phyloP scores from a whole-genome alignment of 2,888 invertebrate species.

The Bellardia bayeri region DNA sequence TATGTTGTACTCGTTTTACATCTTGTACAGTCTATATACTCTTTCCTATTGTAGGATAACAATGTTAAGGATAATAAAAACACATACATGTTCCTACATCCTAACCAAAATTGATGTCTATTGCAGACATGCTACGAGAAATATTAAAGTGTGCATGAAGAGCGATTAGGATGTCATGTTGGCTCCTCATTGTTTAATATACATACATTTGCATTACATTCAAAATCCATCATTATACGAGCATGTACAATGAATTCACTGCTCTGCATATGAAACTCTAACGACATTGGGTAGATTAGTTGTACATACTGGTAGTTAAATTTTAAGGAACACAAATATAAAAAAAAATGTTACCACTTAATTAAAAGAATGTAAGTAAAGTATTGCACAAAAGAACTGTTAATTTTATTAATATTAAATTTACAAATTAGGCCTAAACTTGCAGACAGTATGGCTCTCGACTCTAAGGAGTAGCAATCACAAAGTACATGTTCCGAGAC shows the following conservation, averaged over 20 bases:
- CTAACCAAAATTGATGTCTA: background rate
- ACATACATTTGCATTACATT: slow-evolving; percentile 18
- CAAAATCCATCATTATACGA: background rate
- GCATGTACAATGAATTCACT: background rate
- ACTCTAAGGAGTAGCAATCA: too few species aligned
- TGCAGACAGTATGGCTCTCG: too few species aligned
- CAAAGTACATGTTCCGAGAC: too few species aligned
- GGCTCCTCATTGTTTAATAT: background rate
- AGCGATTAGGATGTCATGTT: slow-evolving; percentile 15
- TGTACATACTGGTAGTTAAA: too few species aligned
- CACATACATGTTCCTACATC: background rate
- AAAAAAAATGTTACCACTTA: background rate
- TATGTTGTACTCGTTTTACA: background rate
- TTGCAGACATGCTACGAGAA: slow-evolving; percentile 11
- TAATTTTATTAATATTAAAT: too few species aligned
- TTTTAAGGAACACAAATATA: background rate
- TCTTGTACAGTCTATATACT: background rate
- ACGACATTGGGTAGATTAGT: background rate
- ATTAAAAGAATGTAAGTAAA: background rate
- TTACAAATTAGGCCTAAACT: too few species aligned
- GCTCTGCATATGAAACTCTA: background rate
- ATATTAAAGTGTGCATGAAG: slow-evolving; percentile 3
- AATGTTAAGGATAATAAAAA: background rate
- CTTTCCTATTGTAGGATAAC: background rate
- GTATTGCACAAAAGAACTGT: too few species aligned